Percentiles rank a stretch among this genome's conserved stretches.
These are phyloP conservation scores for Patella caerulea DNA, from an alignment of 2,888 invertebrate species.

Conservation along the genomic window DNA sequence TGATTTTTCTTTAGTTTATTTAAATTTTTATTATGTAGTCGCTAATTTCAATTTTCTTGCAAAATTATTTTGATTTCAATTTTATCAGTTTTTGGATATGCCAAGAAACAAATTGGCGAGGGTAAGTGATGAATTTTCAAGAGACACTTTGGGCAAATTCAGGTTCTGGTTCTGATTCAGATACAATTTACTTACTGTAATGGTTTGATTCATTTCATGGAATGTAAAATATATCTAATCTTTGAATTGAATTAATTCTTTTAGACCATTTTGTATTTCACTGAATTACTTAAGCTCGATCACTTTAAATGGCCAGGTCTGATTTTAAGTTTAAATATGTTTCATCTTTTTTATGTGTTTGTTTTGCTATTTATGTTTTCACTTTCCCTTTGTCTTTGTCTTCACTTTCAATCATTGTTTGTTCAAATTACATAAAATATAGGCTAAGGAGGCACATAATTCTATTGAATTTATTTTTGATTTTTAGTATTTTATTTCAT, in stretches of 20 bases:
- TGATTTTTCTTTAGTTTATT: too few relatives aligned
- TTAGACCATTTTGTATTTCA: neutral
- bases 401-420: neutral
- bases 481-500: too few relatives aligned
- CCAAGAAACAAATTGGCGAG: constrained; percentile 36
- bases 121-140: constrained; percentile 26
- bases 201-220: neutral
- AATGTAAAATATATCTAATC: neutral
- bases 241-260: neutral
- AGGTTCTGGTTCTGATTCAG: too few relatives aligned
- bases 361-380: neutral
- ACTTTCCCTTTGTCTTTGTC: constrained; percentile 1
- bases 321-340: neutral
- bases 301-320: neutral
- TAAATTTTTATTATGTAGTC: too few relatives aligned
- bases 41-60: too few relatives aligned
- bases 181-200: neutral
- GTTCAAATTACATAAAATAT: neutral
- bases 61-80: constrained; percentile 10
- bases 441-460: too few relatives aligned
- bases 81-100: constrained; percentile 50
- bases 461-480: too few relatives aligned
- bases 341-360: neutral
- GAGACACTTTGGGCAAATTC: too few relatives aligned
- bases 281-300: neutral